Conservation (phyloP, 1,140 invertebrate species). For the Drosophila lini region DNA sequence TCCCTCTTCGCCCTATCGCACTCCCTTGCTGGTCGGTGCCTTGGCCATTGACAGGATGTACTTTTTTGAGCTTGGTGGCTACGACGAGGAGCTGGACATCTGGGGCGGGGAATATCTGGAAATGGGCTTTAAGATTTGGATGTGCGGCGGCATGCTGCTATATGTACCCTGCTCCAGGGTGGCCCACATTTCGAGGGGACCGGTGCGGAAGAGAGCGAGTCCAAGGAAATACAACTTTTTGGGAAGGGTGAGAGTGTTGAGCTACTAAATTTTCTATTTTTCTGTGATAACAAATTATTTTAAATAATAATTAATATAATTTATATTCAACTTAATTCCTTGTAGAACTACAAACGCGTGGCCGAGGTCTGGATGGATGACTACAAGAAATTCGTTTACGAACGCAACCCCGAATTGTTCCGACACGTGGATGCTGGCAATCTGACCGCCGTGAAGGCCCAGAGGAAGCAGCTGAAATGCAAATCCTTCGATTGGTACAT, state of each 20-base stretch:
- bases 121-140: constrained; percentile 97
- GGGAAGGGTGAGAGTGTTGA: constrained; percentile 46
- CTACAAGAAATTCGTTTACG: constrained; percentile 91
- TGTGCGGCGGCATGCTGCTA: constrained; percentile 95
- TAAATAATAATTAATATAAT: neutral
- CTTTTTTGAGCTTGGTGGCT: constrained; percentile 98
- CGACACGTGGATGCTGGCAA: constrained; percentile 88
- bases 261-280: neutral
- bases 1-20: constrained; percentile 91
- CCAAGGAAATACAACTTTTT: constrained; percentile 87
- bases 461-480: constrained; percentile 89
- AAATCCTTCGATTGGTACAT: constrained; percentile 95
- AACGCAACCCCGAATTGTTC: constrained; percentile 87
- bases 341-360: constrained; percentile 89
- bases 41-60: constrained; percentile 95
- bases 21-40: constrained; percentile 96
- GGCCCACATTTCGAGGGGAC: constrained; percentile 90
- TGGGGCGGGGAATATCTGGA: constrained; percentile 99
- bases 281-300: neutral
- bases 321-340: too few relatives aligned
- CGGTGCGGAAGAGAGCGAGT: constrained; percentile 92
- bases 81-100: constrained; percentile 94
- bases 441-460: constrained; percentile 87
- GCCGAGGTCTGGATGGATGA: constrained; percentile 97
- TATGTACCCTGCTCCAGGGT: constrained; percentile 97